Evolutionary conservation across 2,888 invertebrate species (phyloP).

Genomic region (Entomobrya proxima): DNA sequence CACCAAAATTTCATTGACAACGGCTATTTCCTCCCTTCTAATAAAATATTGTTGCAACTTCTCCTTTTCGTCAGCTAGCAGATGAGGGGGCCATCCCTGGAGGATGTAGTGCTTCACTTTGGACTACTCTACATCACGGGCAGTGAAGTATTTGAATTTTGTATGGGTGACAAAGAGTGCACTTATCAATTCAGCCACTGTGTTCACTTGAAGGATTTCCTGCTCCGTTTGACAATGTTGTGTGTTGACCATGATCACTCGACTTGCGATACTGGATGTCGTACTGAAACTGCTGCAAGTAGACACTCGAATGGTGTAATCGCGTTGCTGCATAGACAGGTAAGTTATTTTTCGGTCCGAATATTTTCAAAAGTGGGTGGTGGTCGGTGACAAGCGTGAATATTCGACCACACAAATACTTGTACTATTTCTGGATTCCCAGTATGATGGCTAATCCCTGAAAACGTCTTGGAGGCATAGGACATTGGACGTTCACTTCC

Average conservation of each 20-base stretch:
- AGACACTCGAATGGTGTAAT: conserved; percentile 20
- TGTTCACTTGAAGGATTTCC: too few species aligned
- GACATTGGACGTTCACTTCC: too few species aligned
- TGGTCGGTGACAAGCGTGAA: too few species aligned
- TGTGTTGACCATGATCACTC: conserved; percentile 1
- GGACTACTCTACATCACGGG: background rate
- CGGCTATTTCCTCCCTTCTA: conserved; percentile 28
- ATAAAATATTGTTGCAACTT: conserved; percentile 12
- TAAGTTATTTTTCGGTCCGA: conserved; percentile 14
- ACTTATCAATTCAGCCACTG: background rate
- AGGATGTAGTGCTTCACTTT: too few species aligned
- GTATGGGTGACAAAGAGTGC: too few species aligned
- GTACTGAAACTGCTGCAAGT: conserved; percentile 11
- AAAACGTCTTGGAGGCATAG: too few species aligned
- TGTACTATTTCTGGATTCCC: too few species aligned
- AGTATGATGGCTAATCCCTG: too few species aligned
- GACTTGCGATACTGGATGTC: conserved; percentile 15
- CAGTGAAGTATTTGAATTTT: background rate
- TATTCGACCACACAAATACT: too few species aligned
- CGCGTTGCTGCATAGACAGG: conserved; percentile 5
- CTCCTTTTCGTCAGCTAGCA: conserved; percentile 21
- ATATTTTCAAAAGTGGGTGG: too few species aligned
- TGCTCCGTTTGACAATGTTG: too few species aligned
- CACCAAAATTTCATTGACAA: too few species aligned
- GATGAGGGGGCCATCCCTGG: conserved; percentile 1